phyloP scores from a whole-genome alignment of 2,888 invertebrate genomes.

The Mythimna loreyi region DNA sequence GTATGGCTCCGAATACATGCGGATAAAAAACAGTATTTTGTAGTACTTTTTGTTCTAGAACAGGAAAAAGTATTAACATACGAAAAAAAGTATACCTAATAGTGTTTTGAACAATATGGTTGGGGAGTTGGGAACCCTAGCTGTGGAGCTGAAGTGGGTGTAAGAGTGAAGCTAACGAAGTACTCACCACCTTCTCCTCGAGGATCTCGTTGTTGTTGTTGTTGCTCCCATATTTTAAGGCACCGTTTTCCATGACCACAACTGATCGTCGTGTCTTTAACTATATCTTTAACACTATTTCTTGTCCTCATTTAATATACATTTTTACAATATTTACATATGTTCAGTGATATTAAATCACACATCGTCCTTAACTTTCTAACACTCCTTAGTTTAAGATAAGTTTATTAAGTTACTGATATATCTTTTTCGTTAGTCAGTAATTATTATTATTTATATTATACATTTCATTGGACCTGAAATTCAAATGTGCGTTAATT shows the following conservation, averaged over 20 bases:
- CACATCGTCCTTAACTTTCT: conserved; percentile 54
- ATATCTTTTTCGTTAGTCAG: conserved; percentile 49
- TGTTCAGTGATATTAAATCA: conserved; percentile 60
- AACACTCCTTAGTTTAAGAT: conserved; percentile 43
- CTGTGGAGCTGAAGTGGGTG: conserved; percentile 23
- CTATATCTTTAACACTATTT: conserved; percentile 74
- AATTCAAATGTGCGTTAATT: conserved; percentile 20
- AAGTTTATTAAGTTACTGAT: conserved; percentile 48
- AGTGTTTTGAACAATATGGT: too few species aligned
- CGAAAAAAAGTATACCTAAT: too few species aligned
- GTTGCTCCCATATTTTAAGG: conserved; percentile 91
- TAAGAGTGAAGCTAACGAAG: conserved; percentile 47
- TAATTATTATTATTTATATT: conserved; percentile 16
- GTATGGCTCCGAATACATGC: too few species aligned
- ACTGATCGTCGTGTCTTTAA: conserved; percentile 83
- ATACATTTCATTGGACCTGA: conserved; percentile 50
- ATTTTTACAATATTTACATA: conserved; percentile 60
- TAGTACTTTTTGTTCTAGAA: too few species aligned
- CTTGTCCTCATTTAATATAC: conserved; percentile 72
- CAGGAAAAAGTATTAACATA: too few species aligned
- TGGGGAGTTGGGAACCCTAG: too few species aligned
- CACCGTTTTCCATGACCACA: conserved; percentile 91
- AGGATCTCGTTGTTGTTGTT: conserved; percentile 89
- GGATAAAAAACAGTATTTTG: too few species aligned
- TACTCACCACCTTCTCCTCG: conserved; percentile 89